Percentiles rank a stretch among this genome's conserved stretches.
phyloP scores from a whole-genome alignment of 1,140 invertebrate species.

The Conus betulinus region DNA sequence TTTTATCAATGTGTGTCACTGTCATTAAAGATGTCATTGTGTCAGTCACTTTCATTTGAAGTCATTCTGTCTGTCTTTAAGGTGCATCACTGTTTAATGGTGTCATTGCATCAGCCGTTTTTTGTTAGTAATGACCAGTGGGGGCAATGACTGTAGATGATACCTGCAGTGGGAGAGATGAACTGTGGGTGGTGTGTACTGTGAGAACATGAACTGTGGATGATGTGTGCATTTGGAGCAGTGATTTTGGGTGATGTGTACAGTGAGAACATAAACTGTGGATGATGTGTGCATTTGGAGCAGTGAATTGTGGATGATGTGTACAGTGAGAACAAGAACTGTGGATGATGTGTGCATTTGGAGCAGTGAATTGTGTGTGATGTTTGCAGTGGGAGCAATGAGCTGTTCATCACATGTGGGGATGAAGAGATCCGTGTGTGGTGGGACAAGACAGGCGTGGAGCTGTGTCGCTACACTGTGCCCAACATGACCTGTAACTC shows the following conservation, averaged over 20 bases:
- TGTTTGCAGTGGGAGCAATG: conserved; percentile 72
- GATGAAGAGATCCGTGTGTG: conserved; percentile 90
- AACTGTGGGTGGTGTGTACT: background rate
- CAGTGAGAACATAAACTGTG: background rate
- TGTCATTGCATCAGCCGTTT: too few relatives aligned
- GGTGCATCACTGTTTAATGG: too few relatives aligned
- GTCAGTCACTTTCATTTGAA: too few relatives aligned
- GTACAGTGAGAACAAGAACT: background rate
- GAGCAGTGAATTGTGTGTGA: background rate
- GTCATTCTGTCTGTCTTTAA: too few relatives aligned
- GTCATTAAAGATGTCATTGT: too few relatives aligned
- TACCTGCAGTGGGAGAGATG: background rate
- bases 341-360: too few relatives aligned
- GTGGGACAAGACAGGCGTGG: conserved; percentile 84
- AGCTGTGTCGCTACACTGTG: conserved; percentile 88
- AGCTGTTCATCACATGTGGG: conserved; percentile 90
- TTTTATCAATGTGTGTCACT: too few relatives aligned
- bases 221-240: background rate
- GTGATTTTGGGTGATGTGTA: background rate
- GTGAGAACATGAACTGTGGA: background rate
- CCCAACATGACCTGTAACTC: conserved; percentile 90
- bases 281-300: background rate
- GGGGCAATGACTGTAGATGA: too few relatives aligned
- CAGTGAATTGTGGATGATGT: background rate
- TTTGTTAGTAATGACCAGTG: too few relatives aligned